Percentiles rank a stretch among this genome's conserved stretches.
These are phyloP conservation scores for Spilogale gracilis DNA, from an alignment of 2,113 vertebrate genomes.

Conservation along the genomic window DNA sequence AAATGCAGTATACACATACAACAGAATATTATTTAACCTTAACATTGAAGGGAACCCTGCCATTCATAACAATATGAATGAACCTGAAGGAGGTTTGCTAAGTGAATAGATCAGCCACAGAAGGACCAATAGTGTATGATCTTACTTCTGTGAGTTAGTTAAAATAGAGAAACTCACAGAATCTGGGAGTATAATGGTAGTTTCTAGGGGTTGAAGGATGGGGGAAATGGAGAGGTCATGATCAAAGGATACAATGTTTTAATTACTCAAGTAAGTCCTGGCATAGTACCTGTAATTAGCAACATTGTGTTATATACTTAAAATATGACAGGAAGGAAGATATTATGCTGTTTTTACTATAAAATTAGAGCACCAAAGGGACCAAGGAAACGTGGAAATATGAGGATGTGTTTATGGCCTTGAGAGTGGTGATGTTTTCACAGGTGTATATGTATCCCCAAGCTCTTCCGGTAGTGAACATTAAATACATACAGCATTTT, in stretches of 20 bases:
- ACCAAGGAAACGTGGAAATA: background rate
- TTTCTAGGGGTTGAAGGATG: background rate
- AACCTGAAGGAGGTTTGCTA: background rate
- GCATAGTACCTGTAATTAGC: background rate
- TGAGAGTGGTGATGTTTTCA: background rate
- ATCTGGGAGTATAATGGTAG: background rate
- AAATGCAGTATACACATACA: background rate
- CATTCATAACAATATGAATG: background rate
- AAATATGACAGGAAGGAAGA: background rate
- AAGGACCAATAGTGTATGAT: background rate
- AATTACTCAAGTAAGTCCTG: background rate
- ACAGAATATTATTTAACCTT: background rate
- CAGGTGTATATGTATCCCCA: background rate
- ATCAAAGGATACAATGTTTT: background rate
- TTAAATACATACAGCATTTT: background rate
- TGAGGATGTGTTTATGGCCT: background rate
- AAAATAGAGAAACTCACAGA: background rate
- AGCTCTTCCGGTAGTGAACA: background rate
- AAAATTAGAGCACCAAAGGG: background rate
- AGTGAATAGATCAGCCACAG: background rate
- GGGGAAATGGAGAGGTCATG: background rate
- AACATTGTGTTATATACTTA: background rate
- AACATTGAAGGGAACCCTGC: background rate
- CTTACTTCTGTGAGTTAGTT: background rate
- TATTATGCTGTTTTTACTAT: background rate